Evolutionary conservation across 2,888 invertebrate species (phyloP), one percentile per base, ranked within the genome.

Genomic region (Thymelicus sylvestris): DNA sequence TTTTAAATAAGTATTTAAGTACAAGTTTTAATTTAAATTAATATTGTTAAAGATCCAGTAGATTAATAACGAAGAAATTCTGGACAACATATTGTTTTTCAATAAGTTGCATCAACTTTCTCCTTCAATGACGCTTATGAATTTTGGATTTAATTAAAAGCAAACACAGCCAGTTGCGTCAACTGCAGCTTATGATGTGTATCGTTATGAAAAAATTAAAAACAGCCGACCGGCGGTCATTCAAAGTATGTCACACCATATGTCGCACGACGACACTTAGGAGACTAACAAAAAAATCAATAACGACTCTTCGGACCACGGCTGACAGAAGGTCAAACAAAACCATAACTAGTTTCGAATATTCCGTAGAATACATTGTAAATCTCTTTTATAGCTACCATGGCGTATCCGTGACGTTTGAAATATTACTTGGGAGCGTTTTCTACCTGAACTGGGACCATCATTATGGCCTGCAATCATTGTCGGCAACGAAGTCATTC

Each of bases 371-470:
- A 85, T 86, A 70, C 70, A 91, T 92, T 91, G 89, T 93, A 92
- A 93, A 92, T 91, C 90, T 89, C 85, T 86, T 92, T 92, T 91
- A 92, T 90, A 85, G 89, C 89, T 88, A 85, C 90, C 83, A 88
- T 82, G 81, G 83, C 82, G 83, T 85, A 87, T 86, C 88, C 88
- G 80, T 90, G 92, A 87, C 92, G 87, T 89, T 89, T 93, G 89
- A 92, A 91, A 92, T 93, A 93, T 91, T 87, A 89, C 90, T 92
- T 89, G 84, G 88, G 89, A 87, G 87, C 86, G 81, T 88, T 88
- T 81, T 89, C 91, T 93, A 93, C 93, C 93, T 93, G 93, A 85
- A 88, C 88, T 88, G 87, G 92, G 92, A 86, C 89, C 88, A 84
- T 92, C 90, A 91, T 92, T 91, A 93, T 88, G 83, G 83, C 79